Base-by-base conservation (phyloP, 2,113 vertebrate species). In the Chlamydotis undulata region DNA sequence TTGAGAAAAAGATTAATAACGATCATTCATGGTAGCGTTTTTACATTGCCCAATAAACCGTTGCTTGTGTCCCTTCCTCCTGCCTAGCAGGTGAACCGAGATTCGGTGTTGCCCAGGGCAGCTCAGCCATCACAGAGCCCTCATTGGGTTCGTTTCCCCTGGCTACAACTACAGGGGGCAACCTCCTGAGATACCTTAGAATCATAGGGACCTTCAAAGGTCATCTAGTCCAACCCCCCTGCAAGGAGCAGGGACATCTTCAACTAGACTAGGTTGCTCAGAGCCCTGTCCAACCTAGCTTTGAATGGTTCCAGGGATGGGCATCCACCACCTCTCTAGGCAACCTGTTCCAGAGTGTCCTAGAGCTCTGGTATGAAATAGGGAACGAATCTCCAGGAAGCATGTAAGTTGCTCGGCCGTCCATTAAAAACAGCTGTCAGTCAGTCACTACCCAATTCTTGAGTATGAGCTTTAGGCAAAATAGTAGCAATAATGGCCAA, bases 391-490 rank as follows among this genome's bases (percentile, higher is more conserved):
- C 23, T 70, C 31, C 24, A 19, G 41, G 3, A 83, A 69, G 14
- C 1, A 0, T 41, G 24, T 69, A 22, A 37, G 7, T 39, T 68
- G 8, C 25, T 81, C 6, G 1, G 5, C 7, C 64, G 17, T 47
- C 18, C 23, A 2, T 50, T 45, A 14, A 5, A 53, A 22, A 35
- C 6, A 63, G 28, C 60, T 37, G 1, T 9, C 14, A 6, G 10
- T 52, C 1, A 0, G 37, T 61, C 2, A 0, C 50, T 59, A 12
- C 12, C 33, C 23, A 25, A 0, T 35, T 59, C 49, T 29, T 22
- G 18, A 83, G 50, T 23, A 43, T 31, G 52, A 14, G 15, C 49
- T 73, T 67, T 49, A 12, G 59, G 69, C 41, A 80, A 31, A 59
- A 13, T 3, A 29, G 25, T 17, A 47, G 53, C 43, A 26, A 1